Evolutionary conservation across 2,797 vertebrate species (phyloP).

Genomic region (Todus mexicanus): DNA sequence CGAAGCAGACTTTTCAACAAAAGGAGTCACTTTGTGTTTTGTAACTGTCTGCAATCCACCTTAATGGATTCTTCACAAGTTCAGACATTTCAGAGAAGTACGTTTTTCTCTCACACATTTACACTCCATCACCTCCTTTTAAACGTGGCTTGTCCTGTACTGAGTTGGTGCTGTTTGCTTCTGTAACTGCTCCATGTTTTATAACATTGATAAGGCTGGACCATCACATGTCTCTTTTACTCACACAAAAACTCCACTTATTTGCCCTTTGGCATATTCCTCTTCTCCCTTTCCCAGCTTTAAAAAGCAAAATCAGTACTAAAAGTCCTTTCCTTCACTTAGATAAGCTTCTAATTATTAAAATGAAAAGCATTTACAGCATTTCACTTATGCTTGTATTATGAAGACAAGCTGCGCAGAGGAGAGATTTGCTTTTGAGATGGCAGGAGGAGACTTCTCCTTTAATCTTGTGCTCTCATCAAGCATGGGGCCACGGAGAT

Average conservation of each 20-base stretch:
- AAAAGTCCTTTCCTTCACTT: background rate
- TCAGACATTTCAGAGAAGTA: background rate
- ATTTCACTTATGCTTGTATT: background rate
- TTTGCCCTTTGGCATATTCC: background rate
- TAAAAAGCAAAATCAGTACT: background rate
- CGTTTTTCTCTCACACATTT: background rate
- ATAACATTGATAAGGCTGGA: background rate
- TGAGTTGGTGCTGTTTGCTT: background rate
- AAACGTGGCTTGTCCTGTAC: background rate
- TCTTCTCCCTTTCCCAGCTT: background rate
- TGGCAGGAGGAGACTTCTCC: background rate
- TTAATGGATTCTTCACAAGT: background rate
- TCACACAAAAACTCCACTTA: background rate
- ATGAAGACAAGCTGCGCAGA: background rate
- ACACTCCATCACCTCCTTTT: background rate
- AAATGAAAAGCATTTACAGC: slow-evolving; percentile 18
- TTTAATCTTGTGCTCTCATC: background rate
- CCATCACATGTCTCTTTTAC: background rate
- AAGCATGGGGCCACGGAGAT: background rate
- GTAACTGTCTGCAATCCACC: background rate
- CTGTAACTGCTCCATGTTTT: background rate
- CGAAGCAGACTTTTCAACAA: background rate
- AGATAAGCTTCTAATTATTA: slow-evolving; percentile 4
- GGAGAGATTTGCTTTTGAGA: background rate
- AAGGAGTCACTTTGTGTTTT: background rate